Percentiles rank a stretch among this genome's conserved stretches.
Evolutionary conservation across 92 coral and sea anemone genomes (phyloP).

Genomic region (Muricea muricata): DNA sequence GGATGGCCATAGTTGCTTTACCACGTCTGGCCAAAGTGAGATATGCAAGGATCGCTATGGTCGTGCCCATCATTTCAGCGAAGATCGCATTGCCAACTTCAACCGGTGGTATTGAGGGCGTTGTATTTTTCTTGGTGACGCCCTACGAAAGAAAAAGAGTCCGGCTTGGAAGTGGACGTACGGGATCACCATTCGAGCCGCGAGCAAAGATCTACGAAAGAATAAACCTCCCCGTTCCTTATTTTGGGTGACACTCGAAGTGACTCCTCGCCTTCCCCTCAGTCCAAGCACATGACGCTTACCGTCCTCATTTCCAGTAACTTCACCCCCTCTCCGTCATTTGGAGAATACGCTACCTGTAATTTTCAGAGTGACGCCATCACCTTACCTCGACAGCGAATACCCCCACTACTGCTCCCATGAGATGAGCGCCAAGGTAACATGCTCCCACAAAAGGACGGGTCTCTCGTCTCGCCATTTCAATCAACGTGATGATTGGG

Average conservation of each 20-base stretch:
- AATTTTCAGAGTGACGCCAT: background rate
- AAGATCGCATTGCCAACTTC: background rate
- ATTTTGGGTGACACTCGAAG: too few relatives aligned
- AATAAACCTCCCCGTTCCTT: too few relatives aligned
- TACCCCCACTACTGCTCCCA: slow-evolving; percentile 13
- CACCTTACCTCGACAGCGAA: slow-evolving; percentile 26
- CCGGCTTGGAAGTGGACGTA: background rate
- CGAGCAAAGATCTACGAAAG: too few relatives aligned
- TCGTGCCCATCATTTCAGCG: slow-evolving; percentile 25
- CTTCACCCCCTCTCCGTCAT: too few relatives aligned
- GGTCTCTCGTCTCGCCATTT: background rate
- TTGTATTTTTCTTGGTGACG: background rate
- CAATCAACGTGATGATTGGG: slow-evolving; percentile 11
- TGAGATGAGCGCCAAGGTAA: background rate
- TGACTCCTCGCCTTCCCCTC: too few relatives aligned
- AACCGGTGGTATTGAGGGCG: background rate
- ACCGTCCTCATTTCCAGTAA: too few relatives aligned
- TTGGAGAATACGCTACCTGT: too few relatives aligned
- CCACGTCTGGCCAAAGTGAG: background rate
- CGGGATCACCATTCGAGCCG: background rate
- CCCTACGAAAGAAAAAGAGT: background rate
- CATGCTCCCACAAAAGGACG: background rate
- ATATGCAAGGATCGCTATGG: slow-evolving; percentile 3
- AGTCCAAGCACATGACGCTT: too few relatives aligned
- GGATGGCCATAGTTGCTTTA: slow-evolving; percentile 25